phyloP scores from a whole-genome alignment of 2,888 invertebrate species.

The Anarsia innoxiella region DNA sequence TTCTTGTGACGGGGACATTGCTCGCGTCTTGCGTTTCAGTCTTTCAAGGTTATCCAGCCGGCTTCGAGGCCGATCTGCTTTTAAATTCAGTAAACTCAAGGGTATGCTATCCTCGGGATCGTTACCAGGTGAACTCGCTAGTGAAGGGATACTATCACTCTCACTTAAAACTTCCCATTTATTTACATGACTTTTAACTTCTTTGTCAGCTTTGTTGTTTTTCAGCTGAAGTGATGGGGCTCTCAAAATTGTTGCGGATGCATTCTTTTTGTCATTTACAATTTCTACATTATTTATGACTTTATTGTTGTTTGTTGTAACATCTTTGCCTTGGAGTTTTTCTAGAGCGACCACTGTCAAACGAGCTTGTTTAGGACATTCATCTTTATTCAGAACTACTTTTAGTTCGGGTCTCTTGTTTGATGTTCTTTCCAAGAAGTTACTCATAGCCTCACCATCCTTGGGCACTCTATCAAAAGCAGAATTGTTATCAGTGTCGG shows the following conservation, averaged over 20 bases:
- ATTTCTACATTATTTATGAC: slow-evolving; percentile 11
- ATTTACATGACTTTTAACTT: slow-evolving; percentile 55
- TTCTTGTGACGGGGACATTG: slow-evolving; percentile 76
- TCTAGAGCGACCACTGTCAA: slow-evolving; percentile 77
- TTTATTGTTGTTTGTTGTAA: slow-evolving; percentile 42
- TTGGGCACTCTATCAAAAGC: slow-evolving; percentile 81
- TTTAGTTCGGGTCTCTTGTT: slow-evolving; percentile 62
- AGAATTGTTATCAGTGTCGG: slow-evolving; percentile 61
- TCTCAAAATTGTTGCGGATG: slow-evolving; percentile 51
- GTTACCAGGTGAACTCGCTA: slow-evolving; percentile 61
- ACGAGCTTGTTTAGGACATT: slow-evolving; percentile 69
- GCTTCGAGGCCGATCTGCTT: slow-evolving; percentile 43
- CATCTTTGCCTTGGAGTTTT: slow-evolving; percentile 72
- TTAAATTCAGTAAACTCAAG: slow-evolving; percentile 64
- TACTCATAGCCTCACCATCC: slow-evolving; percentile 79
- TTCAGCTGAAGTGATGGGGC: slow-evolving; percentile 63
- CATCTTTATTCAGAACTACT: slow-evolving; percentile 67
- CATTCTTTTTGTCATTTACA: slow-evolving; percentile 39
- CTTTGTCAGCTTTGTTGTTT: slow-evolving; percentile 56
- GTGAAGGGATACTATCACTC: slow-evolving; percentile 74
- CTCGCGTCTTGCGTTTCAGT: slow-evolving; percentile 73
- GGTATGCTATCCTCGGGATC: slow-evolving; percentile 77
- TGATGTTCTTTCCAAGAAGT: slow-evolving; percentile 78
- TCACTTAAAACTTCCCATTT: slow-evolving; percentile 77
- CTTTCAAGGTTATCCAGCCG: slow-evolving; percentile 55